These are phyloP conservation scores for Mylabris sibirica DNA, from an alignment of 2,888 invertebrate species.

Conservation along the genomic window DNA sequence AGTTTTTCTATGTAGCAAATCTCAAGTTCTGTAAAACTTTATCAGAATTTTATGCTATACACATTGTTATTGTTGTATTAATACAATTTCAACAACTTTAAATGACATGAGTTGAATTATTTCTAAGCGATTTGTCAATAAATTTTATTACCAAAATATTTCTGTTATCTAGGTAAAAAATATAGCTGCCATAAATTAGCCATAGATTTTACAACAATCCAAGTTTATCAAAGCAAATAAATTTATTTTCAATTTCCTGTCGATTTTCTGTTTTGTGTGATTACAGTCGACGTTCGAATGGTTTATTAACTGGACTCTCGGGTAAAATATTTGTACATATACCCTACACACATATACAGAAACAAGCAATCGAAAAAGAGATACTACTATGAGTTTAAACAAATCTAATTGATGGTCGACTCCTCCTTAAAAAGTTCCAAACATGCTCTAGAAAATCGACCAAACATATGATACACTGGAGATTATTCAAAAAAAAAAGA, in stretches of 20 bases:
- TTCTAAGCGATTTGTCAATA: not conserved
- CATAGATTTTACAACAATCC: slow-evolving; percentile 12
- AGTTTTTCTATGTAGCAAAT: not conserved
- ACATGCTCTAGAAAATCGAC: not conserved
- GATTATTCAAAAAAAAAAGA: not conserved
- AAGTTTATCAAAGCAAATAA: slow-evolving; percentile 17
- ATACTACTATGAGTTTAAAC: not conserved
- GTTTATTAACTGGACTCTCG: slow-evolving; percentile 13
- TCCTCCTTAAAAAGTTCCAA: no score
- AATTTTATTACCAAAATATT: not conserved
- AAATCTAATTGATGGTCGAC: no score
- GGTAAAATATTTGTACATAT: not conserved
- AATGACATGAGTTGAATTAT: no score
- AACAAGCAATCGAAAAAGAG: not conserved
- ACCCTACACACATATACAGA: not conserved
- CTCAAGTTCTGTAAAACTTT: not conserved
- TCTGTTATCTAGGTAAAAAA: not conserved
- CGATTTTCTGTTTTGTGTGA: slow-evolving; percentile 12
- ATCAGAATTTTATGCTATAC: not conserved
- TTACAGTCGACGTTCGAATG: not conserved
- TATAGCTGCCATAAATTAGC: not conserved
- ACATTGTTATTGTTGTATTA: not conserved
- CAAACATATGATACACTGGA: not conserved
- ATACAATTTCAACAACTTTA: not conserved
- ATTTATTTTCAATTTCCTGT: slow-evolving; percentile 19